Percentiles rank a stretch among this genome's conserved stretches.
phyloP scores from a whole-genome alignment of 92 coral and sea anemone genomes.

The Parazoanthus atlanticus region DNA sequence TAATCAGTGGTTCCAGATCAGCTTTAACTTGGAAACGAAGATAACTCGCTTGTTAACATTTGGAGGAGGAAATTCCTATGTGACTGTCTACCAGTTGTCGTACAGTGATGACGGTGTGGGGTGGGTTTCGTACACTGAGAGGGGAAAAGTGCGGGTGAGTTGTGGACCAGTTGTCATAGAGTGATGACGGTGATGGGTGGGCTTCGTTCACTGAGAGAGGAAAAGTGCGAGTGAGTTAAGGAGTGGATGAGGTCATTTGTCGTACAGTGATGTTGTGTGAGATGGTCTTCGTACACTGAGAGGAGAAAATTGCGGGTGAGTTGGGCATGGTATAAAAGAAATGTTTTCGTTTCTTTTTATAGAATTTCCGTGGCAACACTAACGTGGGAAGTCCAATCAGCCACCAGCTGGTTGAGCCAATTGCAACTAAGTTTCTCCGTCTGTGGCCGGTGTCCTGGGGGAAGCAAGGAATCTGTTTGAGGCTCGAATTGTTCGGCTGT shows the following conservation, averaged over 20 bases:
- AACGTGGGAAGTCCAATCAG: not conserved
- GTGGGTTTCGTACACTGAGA: conserved; percentile 1
- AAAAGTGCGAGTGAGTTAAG: not conserved
- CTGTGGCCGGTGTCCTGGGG: conserved; percentile 17
- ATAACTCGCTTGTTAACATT: conserved; percentile 7
- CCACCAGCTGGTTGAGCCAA: conserved; percentile 21
- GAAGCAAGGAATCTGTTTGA: conserved; percentile 27
- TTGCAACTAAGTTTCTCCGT: conserved; percentile 19
- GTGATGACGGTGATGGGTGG: not conserved
- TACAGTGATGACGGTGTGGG: conserved; percentile 5
- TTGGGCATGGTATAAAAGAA: not conserved
- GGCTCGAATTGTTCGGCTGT: conserved; percentile 30
- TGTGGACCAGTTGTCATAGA: not conserved
- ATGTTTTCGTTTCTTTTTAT: not conserved
- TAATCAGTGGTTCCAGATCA: conserved; percentile 40
- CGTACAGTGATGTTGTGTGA: not conserved
- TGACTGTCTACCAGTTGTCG: not conserved
- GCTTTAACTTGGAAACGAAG: conserved; percentile 15
- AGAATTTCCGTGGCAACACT: conserved; percentile 42
- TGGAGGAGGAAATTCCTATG: conserved; percentile 27
- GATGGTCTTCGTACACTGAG: not conserved
- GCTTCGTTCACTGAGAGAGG: conserved; percentile 8
- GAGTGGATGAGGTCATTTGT: too few species aligned
- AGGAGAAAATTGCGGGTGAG: not conserved
- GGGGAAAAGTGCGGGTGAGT: not conserved